Base-by-base conservation (phyloP, 2,888 invertebrate genomes). In the Cantharis rustica region DNA sequence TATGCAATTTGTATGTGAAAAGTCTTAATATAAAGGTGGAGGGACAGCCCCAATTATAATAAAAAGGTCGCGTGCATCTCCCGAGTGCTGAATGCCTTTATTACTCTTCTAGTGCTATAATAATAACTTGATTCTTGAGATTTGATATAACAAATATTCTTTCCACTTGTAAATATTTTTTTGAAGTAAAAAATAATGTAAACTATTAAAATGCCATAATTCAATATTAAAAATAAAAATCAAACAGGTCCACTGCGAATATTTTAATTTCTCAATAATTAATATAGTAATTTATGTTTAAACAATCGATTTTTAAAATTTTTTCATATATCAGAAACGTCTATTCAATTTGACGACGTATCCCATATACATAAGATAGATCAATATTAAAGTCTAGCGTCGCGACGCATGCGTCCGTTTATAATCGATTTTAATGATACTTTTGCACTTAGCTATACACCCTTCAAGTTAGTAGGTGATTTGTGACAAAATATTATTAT, bases 341-440 rank as follows among this genome's bases (percentile, higher is more conserved):
- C 74, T 74, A 69, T 63, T 47, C 17, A 61, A 77, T 72, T 71
- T 71, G 69, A 47, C 47, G 47, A n/a, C 47, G 47, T 47, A 47
- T 47, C n/a, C 47, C 7, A 73, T 74, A 47, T 77, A 71, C 73
- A 68, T 71, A 47, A 75, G 71, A 27, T 61, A 74, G 75, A 80
- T 85, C 84, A 83, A 85, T 85, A 84, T 75, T 76, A 79, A 74
- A 77, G 81, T 79, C 81, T 78, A 78, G 83, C 84, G 82, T 81
- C 70, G 72, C 73, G 72, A 84, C 86, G 86, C 86, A 85, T 83
- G 86, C 86, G 85, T 84, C 77, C 20, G 68, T 69, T 66, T 74
- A 71, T 69, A 76, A 79, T 74, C 75, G 71, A 77, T 76, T 72
- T 69, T 83, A 86, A 85, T 85, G 83, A 86, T 86, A 86, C 71